Evolutionary conservation across 2,888 invertebrate genomes (phyloP), one percentile per base, ranked within the genome.

Genomic region (Leptinotarsa tumamoca): DNA sequence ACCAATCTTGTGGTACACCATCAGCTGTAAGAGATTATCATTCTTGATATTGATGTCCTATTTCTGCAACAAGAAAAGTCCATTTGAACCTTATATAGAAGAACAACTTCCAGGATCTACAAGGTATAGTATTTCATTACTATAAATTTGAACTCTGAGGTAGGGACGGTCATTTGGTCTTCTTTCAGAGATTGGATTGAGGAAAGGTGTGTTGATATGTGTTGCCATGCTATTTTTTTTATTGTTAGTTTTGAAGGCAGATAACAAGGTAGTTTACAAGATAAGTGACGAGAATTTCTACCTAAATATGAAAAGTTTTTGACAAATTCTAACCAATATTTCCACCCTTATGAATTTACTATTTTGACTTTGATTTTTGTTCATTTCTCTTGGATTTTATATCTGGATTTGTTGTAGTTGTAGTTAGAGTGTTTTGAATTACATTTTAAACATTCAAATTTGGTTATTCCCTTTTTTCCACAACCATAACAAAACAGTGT

Each of bases 401-500:
- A 4, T 17, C 51, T 51, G 51, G 4, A 51, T 51, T 17, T 51
- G 13, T 51, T 17, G 17, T 15, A 51, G 2, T 17, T 10, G 51
- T 27, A 33, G 63, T 18, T 49, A 4, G n/a, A 15, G 5, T 43
- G 18, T 43, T 49, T 14, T 63, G 23, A 4, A 63, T 51, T 51
- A 63, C 63, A 63, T 7, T 18, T 63, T 2, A 13, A 3, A 63
- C 63, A 63, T 63, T 18, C 13, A 21, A 27, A 5, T 63, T 63
- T 63, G 1, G 17, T 27, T 21, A 10, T 3, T 13, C 49, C 18
- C n/a, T 67, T 67, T 15, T 67, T 67, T 15, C 49, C 67, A 67
- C 67, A 67, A 33, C 67, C 67, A 67, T 67, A 67, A 17, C 67
- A 67, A 43, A 67, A 67, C 15, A 67, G 15, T 7, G n/a, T 43